phyloP scores from a whole-genome alignment of 2,113 vertebrate species.

The Austrofundulus limnaeus region DNA sequence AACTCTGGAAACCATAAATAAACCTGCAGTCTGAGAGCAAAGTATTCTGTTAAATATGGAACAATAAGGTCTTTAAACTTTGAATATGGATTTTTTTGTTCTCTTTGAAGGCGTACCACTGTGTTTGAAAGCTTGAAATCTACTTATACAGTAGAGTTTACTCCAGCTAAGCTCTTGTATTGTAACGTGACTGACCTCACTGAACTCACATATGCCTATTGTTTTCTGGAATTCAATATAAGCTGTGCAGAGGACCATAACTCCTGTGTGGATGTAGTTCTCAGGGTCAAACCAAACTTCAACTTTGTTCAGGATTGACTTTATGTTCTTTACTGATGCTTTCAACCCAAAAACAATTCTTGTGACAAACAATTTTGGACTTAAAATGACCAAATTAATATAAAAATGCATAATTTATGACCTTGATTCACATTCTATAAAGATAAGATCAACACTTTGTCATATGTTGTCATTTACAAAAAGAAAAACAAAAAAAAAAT shows the following conservation, averaged over 20 bases:
- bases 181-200: slow-evolving; percentile 26
- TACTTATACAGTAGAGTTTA: slow-evolving; percentile 22
- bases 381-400: neutral
- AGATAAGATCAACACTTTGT: no score
- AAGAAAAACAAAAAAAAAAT: neutral
- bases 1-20: no score
- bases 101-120: neutral
- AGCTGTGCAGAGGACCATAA: slow-evolving; percentile 26
- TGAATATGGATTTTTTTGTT: neutral
- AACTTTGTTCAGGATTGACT: slow-evolving; percentile 10
- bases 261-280: slow-evolving; percentile 27
- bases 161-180: slow-evolving; percentile 12
- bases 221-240: slow-evolving; percentile 54
- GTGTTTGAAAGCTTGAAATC: slow-evolving; percentile 38
- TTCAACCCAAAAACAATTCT: neutral
- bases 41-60: no score
- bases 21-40: no score
- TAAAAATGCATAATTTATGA: neutral
- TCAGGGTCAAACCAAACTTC: no score
- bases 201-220: slow-evolving; percentile 46
- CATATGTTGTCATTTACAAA: neutral
- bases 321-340: neutral
- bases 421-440: neutral
- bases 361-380: neutral
- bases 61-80: no score